A percentile compares a stretch with the other conserved stretches of the same genome.
Conservation (phyloP, 2,888 invertebrate genomes). For the Metalampra italica region DNA sequence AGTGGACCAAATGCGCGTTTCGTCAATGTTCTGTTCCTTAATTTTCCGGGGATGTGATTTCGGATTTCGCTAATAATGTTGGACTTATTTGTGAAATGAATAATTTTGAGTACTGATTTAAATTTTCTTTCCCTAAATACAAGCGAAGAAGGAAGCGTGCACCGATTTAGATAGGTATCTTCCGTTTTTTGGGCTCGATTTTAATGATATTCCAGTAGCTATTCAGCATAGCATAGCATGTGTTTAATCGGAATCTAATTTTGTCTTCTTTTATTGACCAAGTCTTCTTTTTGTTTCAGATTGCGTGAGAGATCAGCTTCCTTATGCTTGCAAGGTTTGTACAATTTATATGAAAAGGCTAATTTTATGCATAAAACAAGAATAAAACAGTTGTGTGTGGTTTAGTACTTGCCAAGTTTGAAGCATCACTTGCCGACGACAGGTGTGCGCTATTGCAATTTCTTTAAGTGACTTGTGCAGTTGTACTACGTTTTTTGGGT, state of each 20-base stretch:
- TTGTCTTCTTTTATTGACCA: constrained; percentile 6
- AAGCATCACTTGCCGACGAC: not conserved
- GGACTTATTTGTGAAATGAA: too few species aligned
- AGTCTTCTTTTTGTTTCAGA: constrained; percentile 36
- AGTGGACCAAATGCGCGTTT: too few species aligned
- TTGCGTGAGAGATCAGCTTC: constrained; percentile 13
- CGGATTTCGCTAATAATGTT: not conserved
- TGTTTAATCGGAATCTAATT: constrained; percentile 3
- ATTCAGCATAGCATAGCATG: not conserved
- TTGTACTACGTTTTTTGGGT: too few species aligned
- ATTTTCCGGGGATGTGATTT: not conserved
- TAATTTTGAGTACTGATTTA: constrained; percentile 35
- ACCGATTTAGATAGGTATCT: constrained; percentile 9
- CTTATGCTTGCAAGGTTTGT: constrained; percentile 6
- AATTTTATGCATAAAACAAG: too few species aligned
- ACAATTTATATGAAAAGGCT: too few species aligned
- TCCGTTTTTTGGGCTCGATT: constrained; percentile 12
- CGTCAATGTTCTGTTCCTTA: too few species aligned
- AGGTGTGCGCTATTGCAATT: constrained; percentile 21
- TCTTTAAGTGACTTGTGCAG: too few species aligned
- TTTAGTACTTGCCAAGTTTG: too few species aligned
- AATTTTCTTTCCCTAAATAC: constrained; percentile 11
- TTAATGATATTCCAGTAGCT: constrained; percentile 6
- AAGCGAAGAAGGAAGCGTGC: constrained; percentile 14
- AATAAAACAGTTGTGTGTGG: too few species aligned